phyloP scores from a whole-genome alignment of 2,888 invertebrate species.

The Drosophila diplacantha region DNA sequence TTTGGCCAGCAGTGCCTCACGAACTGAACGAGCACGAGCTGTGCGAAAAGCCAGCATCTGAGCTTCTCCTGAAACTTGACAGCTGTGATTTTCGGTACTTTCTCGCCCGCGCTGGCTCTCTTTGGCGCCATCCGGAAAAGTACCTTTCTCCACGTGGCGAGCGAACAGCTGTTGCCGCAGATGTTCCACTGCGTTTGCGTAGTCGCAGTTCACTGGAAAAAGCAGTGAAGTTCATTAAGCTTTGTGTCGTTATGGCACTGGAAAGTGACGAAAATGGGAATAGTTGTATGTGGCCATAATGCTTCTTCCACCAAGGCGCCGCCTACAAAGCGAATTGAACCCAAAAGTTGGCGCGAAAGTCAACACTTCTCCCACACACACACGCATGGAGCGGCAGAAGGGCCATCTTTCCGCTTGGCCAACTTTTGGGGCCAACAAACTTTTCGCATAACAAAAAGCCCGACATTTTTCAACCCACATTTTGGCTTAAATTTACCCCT shows the following conservation, averaged over 20 bases:
- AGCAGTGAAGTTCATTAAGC: conserved; percentile 41
- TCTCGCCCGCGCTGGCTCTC: conserved; percentile 40
- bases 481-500: conserved; percentile 2
- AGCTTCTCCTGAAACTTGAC: conserved; percentile 54
- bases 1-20: conserved; percentile 68
- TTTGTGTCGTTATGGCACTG: conserved; percentile 38
- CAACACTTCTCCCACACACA: conserved; percentile 9
- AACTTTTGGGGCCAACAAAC: conserved; percentile 28
- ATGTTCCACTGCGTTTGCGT: conserved; percentile 20
- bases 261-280: conserved; percentile 43
- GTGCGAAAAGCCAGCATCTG: conserved; percentile 55
- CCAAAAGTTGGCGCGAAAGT: conserved; percentile 43
- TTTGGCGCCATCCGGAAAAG: conserved; percentile 53
- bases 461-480: conserved; percentile 16
- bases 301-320: neutral
- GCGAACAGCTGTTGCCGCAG: conserved; percentile 56
- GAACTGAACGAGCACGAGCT: conserved; percentile 54
- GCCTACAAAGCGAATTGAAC: conserved; percentile 8
- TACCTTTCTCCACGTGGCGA: conserved; percentile 48
- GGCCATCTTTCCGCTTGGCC: conserved; percentile 16
- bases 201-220: neutral
- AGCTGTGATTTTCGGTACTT: conserved; percentile 56
- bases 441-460: conserved; percentile 19
- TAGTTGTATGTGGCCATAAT: conserved; percentile 38
- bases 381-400: neutral